These are phyloP conservation scores for Chionomys nivalis DNA, from an alignment of 2,113 vertebrate species.

Conservation along the genomic window DNA sequence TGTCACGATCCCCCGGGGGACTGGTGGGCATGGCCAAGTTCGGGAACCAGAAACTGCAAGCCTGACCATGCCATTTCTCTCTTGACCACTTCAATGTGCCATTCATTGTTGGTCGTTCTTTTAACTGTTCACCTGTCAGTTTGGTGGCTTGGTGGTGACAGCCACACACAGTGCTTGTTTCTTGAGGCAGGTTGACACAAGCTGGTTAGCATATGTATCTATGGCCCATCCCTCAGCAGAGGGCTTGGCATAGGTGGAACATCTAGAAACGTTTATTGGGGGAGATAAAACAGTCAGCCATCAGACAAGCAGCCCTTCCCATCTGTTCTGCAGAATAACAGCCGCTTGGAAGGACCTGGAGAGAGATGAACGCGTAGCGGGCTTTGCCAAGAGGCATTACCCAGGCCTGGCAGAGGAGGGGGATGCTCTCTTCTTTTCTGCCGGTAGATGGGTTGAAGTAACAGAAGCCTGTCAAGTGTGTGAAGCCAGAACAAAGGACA, in stretches of 20 bases:
- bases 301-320: conserved; percentile 67
- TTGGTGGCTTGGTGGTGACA: not conserved
- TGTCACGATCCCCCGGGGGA: not conserved
- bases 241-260: conserved; percentile 58
- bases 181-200: not conserved
- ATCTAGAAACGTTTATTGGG: conserved; percentile 74
- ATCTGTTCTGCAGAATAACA: conserved; percentile 68
- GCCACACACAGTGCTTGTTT: not conserved
- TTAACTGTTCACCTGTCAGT: not conserved
- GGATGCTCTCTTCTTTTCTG: conserved; percentile 12
- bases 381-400: conserved; percentile 68
- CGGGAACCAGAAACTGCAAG: not conserved
- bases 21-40: not conserved
- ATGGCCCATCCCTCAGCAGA: not conserved
- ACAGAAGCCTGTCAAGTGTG: not conserved
- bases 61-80: not conserved
- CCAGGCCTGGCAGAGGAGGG: not conserved
- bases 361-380: conserved; percentile 54
- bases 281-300: conserved; percentile 67
- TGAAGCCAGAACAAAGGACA: conserved; percentile 53
- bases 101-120: not conserved
- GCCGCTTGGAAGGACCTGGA: conserved; percentile 58
- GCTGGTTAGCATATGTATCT: too few relatives aligned
- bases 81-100: not conserved
- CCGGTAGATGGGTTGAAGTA: conserved; percentile 44